Evolutionary conservation across 1,140 invertebrate genomes (phyloP), one percentile per base, ranked within the genome.

Genomic region (Telenomus remus): DNA sequence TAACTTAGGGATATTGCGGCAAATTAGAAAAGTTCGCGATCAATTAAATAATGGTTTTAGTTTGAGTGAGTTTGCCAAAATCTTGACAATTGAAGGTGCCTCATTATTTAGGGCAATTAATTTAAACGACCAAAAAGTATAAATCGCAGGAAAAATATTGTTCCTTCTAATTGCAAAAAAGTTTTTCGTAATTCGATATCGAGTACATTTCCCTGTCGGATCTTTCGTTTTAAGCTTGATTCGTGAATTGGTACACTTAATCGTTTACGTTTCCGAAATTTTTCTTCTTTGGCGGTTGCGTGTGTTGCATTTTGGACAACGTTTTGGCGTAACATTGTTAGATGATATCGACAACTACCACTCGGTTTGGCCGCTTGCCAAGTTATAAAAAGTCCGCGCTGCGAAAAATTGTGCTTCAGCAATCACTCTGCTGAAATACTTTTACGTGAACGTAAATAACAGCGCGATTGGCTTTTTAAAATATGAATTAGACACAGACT

Each of bases 261-360:
- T 27, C 19, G 19, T n/a, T n/a, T n/a, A n/a, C n/a, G n/a, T n/a
- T n/a, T n/a, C n/a, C n/a, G n/a, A n/a, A n/a, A 27, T 27, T 27
- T 1, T 27, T 27, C 19, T 59, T 61, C 61, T 72, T 44, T 14
- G 16, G 43, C 33, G 69, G 19, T 73, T 55, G 61, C 69, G 61
- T 65, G 19, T 27, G 69, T 60, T 53, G 54, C 54, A 48, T 51
- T 54, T 72, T 43, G 47, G 65, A 48, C 35, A 49, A 47, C 48
- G 37, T 72, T 72, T 65, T 54, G 60, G 55, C 55, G 54, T 42
- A 54, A 35, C 43, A 56, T 72, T 72, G 65, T 72, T 49, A 59
- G 69, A 72, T 72, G 61, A 65, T 72, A 72, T 60, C 60, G 61
- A 65, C 69, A 54, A 59, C 54, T 8, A 60, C 59, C 43, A 42